These are phyloP conservation scores for Amphiprion ocellaris DNA, from an alignment of 2,113 vertebrate genomes.

Conservation along the genomic window DNA sequence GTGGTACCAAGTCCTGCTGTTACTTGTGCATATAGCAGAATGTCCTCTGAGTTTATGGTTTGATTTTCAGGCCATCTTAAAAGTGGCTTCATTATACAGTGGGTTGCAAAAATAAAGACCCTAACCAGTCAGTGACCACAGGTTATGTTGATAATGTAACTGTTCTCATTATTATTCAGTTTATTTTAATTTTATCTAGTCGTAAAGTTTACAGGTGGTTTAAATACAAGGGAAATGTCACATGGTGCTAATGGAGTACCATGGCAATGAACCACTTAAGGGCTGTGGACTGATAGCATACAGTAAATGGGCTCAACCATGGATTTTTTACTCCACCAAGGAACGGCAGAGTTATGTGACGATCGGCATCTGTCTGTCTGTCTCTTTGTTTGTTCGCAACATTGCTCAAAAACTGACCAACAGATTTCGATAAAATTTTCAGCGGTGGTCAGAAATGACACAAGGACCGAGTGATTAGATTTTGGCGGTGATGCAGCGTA, in stretches of 20 bases:
- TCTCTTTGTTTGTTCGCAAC: no score
- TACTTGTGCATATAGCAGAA: constrained; percentile 36
- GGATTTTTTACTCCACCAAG: neutral
- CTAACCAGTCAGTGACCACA: constrained; percentile 2
- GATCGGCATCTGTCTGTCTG: no score
- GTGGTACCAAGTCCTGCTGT: constrained; percentile 17
- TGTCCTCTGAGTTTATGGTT: constrained; percentile 39
- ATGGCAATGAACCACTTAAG: neutral
- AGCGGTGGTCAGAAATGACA: no score
- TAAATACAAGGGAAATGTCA: constrained; percentile 69
- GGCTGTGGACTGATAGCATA: neutral
- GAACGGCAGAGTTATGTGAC: no score
- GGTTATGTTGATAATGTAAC: constrained; percentile 54
- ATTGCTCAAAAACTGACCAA: no score
- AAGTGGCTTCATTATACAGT: constrained; percentile 31
- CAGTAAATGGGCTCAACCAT: constrained; percentile 10
- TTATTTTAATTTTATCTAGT: constrained; percentile 52
- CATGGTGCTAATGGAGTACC: constrained; percentile 28
- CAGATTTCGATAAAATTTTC: no score
- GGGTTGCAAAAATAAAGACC: neutral
- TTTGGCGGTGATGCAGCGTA: no score
- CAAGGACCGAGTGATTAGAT: no score
- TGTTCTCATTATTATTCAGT: constrained; percentile 34
- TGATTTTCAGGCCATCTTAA: constrained; percentile 29
- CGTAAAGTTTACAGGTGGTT: constrained; percentile 47